Evolutionary conservation across 2,113 vertebrate genomes (phyloP), one percentile per base, ranked within the genome.

Genomic region (Mystacornis crossleyi): DNA sequence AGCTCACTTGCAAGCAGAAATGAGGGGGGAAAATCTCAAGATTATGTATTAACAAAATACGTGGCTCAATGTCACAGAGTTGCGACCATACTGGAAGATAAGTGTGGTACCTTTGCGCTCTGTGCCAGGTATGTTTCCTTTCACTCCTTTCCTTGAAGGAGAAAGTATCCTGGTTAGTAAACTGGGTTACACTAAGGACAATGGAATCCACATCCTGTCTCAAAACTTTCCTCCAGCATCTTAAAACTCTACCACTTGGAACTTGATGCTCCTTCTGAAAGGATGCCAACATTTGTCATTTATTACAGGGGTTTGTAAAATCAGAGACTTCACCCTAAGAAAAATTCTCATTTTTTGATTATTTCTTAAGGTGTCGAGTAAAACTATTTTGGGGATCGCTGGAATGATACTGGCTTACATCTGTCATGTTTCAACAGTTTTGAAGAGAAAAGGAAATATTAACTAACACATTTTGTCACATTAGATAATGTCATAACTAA

Each of bases 401-500:
- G 72, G 91, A 96, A 83, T 95, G 93, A 96, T 81, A 90, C 74
- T 94, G 83, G 58, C 60, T 95, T 91, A 64, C 31, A 70, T 94
- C 83, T 95, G 95, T 89, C 84, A 79, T 47, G 84, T 96, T 98
- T 97, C 96, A 96, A 81, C 93, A 95, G 87, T 97, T 98, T 95
- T 91, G 83, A 97, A 91, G 84, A 86, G 77, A 97, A 96, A 97
- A 97, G 67, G 85, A 98, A 98, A 97, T 95, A 97, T 82, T 94
- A 95, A 94, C 83, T 92, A 97, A 96, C 75, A 95, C 89, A 96
- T 97, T 97, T 97, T 97, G 96, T 97, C 97, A 97, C 92, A 96
- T 98, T 93, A 97, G 95, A 96, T 97, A 97, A 90, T 98, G 93
- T 97, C 96, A 97, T 97, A 97, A 95, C 93, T 94, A 98, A 98